Evolutionary conservation across 2,113 vertebrate genomes (phyloP), one percentile per base, ranked within the genome.

Genomic region (Bubalus kerabau): DNA sequence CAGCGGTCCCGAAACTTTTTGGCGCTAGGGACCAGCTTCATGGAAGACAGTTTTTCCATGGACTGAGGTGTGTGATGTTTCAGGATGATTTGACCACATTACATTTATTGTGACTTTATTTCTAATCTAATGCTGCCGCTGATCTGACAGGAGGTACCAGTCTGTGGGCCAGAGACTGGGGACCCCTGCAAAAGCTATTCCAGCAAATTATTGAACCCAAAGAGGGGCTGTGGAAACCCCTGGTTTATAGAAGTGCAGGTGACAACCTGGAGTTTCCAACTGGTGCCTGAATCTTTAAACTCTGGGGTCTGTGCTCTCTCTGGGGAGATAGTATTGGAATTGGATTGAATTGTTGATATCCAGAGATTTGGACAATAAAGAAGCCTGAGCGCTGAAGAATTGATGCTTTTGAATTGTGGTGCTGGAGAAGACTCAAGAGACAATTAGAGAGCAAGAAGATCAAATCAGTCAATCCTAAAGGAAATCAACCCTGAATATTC

Each of bases 291-390:
- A 21, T 62, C 40, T 64, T 40, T 14, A 56, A n/a, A 43, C 21
- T 7, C 5, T 16, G 36, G 46, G 17, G 71, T 94, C 17, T 40
- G 46, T 3, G 4, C n/a, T 32, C 10, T 43, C 26, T 7, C 19
- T 3, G 0, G 57, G 36, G 7, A 16, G 7, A 8, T 6, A 19
- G 56, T 9, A 21, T 13, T 19, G 14, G 28, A 56, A 52, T 1
- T 11, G 21, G 19, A 17, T 3, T 0, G 26, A 40, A 11, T 17
- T 24, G 21, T 7, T 28, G 48, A 10, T 40, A 19, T 80, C 92
- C 8, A 7, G 57, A 24, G n/a, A 32, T 30, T n/a, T 26, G 59
- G 50, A 76, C 40, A 26, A 76, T 26, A 43, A 76, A 76, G 36
- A 76, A 76, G 40, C 40, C 40, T 76, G 40, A 76, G 71, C 3